Conservation (phyloP, 2,113 vertebrate species). For the Scomber colias region DNA sequence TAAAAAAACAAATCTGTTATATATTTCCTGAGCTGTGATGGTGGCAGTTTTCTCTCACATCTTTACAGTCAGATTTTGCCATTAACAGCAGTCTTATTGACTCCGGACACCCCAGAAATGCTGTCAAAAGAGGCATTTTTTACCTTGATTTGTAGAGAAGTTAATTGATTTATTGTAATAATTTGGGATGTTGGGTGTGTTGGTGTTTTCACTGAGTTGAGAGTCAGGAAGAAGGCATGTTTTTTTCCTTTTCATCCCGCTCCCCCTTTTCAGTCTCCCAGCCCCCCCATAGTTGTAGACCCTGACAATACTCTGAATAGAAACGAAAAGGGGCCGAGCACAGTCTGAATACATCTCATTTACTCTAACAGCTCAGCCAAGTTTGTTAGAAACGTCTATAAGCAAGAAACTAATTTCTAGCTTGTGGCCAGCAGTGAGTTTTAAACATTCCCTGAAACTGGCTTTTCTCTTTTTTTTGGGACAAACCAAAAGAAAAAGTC, state of each 20-base stretch:
- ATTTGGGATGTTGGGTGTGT: constrained; percentile 1
- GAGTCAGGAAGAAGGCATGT: constrained; percentile 39
- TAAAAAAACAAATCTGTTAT: background rate
- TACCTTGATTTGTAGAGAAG: background rate
- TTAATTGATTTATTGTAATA: background rate
- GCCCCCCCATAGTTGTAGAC: constrained; percentile 12
- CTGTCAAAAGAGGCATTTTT: background rate
- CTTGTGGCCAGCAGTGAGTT: background rate
- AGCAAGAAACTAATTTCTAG: background rate
- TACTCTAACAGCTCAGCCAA: background rate
- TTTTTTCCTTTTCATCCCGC: background rate
- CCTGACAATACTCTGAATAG: background rate
- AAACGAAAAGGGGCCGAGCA: background rate
- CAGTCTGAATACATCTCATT: background rate
- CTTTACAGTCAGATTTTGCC: background rate
- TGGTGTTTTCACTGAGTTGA: constrained; percentile 18
- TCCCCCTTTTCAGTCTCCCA: background rate
- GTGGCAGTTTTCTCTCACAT: no score
- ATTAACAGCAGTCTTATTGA: background rate
- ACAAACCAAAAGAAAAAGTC: no score
- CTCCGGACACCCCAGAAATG: background rate
- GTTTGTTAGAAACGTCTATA: background rate
- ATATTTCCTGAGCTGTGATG: background rate
- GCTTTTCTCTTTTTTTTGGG: no score
- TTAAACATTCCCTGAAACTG: background rate